Base-by-base conservation (phyloP, 1,140 invertebrate species). In the Pseudomyrmex cubaensis region DNA sequence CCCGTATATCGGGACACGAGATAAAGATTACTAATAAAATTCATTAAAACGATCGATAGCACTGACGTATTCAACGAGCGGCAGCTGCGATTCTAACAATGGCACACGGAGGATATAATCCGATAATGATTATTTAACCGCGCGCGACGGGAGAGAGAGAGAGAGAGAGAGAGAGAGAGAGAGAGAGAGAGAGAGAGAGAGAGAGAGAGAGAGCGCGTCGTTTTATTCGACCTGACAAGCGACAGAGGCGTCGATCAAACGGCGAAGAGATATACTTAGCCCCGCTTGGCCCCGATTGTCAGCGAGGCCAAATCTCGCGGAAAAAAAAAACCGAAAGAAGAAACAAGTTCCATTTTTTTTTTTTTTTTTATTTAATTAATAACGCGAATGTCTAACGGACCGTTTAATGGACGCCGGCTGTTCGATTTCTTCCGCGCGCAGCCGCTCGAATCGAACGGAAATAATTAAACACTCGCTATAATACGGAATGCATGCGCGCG, bases 241-340 rank as follows among this genome's bases (percentile, higher is more conserved):
- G 8, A 25, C 13, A 57, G 54, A 70, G n/a, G 70, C 35, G 70
- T 0, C 70, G 44, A 74, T 82, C 78, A 73, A 35, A 75, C 57
- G 59, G 59, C 62, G 78, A 82, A 74, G 75, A 82, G 78, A 82
- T 82, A 82, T 82, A 74, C 78, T 82, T 82, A 75, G 78, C 78
- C 54, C 25, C 63, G 78, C 22, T 35, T 35, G 4, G 35, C 70
- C 78, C 10, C 57, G 78, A 82, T 82, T 82, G 69, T 75, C 56
- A 61, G 52, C 77, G 66, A 52, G 67, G 35, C 35, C 5, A 35
- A 62, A 50, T 63, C 48, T 83, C 77, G 62, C 15, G 48, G n/a
- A n/a, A 63, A 70, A 25, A 63, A 80, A 84, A 35, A 35, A 0
- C 35, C 62, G 22, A 62, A 69, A 54, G 20, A 84, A 48, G 56